phyloP scores from a whole-genome alignment of 2,113 vertebrate species.

The Pterocles gutturalis region DNA sequence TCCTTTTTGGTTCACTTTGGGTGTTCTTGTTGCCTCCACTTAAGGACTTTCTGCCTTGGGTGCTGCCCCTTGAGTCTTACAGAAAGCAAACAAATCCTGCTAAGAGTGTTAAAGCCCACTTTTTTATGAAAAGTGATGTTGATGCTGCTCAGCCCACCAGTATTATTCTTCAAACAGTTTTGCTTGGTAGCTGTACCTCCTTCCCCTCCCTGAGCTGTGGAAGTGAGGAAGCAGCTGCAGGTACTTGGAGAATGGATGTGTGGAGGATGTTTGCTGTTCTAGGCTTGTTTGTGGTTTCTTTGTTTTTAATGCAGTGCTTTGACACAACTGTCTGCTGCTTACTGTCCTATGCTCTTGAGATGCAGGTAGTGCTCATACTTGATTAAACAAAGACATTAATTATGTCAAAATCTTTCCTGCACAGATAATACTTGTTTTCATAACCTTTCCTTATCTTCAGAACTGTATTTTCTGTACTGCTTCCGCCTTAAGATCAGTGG shows the following conservation, averaged over 20 bases:
- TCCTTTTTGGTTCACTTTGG: background rate
- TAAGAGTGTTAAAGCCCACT: background rate
- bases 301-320: background rate
- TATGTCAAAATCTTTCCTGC: background rate
- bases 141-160: conserved; percentile 38
- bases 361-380: conserved; percentile 9
- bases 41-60: background rate
- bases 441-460: background rate
- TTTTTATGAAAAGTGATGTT: background rate
- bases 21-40: background rate
- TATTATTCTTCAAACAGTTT: background rate
- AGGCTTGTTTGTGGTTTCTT: background rate
- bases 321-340: background rate
- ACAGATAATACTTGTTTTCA: background rate
- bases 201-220: background rate
- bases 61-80: background rate
- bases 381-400: conserved; percentile 10
- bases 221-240: conserved; percentile 20
- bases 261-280: conserved; percentile 1
- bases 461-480: background rate
- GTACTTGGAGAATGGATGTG: background rate
- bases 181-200: background rate
- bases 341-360: background rate
- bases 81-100: background rate
- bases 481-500: background rate